Base-by-base conservation (phyloP, 2,888 invertebrate species). In the Augiades crinisus region DNA sequence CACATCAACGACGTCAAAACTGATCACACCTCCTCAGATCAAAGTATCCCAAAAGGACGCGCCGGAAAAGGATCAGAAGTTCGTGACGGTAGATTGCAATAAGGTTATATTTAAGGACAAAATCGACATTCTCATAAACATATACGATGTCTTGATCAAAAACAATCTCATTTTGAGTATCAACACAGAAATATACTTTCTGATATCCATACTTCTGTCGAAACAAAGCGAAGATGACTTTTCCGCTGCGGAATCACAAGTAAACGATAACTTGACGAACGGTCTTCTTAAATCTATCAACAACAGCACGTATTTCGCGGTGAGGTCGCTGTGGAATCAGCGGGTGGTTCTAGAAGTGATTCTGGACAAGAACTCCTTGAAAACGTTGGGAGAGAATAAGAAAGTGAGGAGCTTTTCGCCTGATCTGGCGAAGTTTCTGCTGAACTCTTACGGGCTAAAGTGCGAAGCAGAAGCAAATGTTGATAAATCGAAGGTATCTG, bases 261-360 rank as follows among this genome's bases (percentile, higher is more conserved):
- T 81, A 1, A 67, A 66, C 2, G 59, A 59, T 10, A 64, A 78
- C 54, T 46, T 69, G 27, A 52, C 37, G 19, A 70, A 78, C 12
- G 74, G 63, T 67, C 61, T 92, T 40, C 62, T 93, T 7, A 84
- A 84, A 56, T 81, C 78, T 5, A 75, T 92, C 47, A 92, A 94
- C 57, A 95, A 96, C 69, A 93, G 95, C 63, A 92, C 95, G 2
- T 96, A 94, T 81, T 97, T 96, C 83, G 92, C 95, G 14, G 81
- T 92, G 0, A 88, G 90, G 51, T 92, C 94, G 0, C 77, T 97
- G 19, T 91, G 92, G 71, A 81, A 89, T 17, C 91, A 93, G 59
- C 76, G 86, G 31, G 70, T 79, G 19, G 62, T 92, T 8, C 67
- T 95, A n/a, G 78, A 87, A 47, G 77, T 91, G 13, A 70, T 78